Percentiles rank a stretch among this genome's conserved stretches.
These are phyloP conservation scores for Eupsilia transversa DNA, from an alignment of 2,888 invertebrate species.

Conservation along the genomic window DNA sequence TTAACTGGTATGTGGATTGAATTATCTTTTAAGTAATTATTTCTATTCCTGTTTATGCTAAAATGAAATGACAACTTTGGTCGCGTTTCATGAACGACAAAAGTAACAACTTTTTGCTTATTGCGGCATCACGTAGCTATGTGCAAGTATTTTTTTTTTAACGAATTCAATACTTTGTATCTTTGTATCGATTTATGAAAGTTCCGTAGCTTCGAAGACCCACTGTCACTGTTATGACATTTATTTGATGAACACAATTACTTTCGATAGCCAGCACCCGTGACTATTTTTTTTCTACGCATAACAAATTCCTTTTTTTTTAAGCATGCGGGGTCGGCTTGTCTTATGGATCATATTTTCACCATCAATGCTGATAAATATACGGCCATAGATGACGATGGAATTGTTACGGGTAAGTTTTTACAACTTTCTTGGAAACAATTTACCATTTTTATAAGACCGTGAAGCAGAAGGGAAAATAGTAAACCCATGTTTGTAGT, in stretches of 20 bases:
- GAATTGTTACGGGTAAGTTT: conserved; percentile 93
- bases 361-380: conserved; percentile 94
- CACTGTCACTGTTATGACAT: conserved; percentile 27
- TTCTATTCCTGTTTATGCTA: neutral
- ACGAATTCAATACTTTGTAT: conserved; percentile 18
- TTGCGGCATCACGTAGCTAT: conserved; percentile 26
- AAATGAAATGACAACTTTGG: neutral
- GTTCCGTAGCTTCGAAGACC: conserved; percentile 30
- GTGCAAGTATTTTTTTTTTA: conserved; percentile 26
- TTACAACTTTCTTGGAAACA: neutral
- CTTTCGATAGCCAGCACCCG: conserved; percentile 43
- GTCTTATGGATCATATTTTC: conserved; percentile 93
- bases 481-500: neutral
- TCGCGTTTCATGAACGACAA: neutral
- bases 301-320: conserved; percentile 57
- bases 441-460: neutral
- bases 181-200: conserved; percentile 46
- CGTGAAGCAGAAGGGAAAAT: neutral
- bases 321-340: conserved; percentile 91
- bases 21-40: too few relatives aligned
- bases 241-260: conserved; percentile 30
- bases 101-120: conserved; percentile 10
- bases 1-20: neutral
- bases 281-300: conserved; percentile 38
- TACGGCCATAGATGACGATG: conserved; percentile 93